Evolutionary conservation across 2,888 invertebrate genomes (phyloP).

Genomic region (Siphlonurus alternatus): DNA sequence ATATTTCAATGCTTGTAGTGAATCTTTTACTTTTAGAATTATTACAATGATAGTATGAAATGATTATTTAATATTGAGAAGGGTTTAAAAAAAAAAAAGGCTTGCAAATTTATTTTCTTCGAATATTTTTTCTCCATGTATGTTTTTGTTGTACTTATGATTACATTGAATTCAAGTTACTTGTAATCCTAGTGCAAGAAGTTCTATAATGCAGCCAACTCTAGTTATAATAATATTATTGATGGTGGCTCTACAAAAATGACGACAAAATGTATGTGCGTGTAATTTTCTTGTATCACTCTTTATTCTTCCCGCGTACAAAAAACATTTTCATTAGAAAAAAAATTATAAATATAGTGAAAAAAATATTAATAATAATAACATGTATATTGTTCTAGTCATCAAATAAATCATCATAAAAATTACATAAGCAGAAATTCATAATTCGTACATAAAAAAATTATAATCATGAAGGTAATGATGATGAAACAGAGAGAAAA

Average conservation of each 20-base stretch:
- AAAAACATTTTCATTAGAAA: not conserved
- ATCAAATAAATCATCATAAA: not conserved
- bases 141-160: not conserved
- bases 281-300: not conserved
- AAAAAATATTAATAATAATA: too few species aligned
- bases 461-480: too few species aligned
- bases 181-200: too few species aligned
- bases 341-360: not conserved
- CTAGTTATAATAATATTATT: not conserved
- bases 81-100: not conserved
- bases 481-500: too few species aligned
- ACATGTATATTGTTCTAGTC: too few species aligned
- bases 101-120: not conserved
- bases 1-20: not conserved
- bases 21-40: not conserved
- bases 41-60: too few species aligned
- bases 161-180: too few species aligned
- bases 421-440: not conserved
- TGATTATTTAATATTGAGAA: too few species aligned
- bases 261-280: not conserved
- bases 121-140: not conserved
- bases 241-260: not conserved
- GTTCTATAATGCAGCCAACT: too few species aligned
- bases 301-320: not conserved
- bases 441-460: too few species aligned